Evolutionary conservation across 2,888 invertebrate species (phyloP), one percentile per base, ranked within the genome.

Genomic region (Brassicogethes aeneus): DNA sequence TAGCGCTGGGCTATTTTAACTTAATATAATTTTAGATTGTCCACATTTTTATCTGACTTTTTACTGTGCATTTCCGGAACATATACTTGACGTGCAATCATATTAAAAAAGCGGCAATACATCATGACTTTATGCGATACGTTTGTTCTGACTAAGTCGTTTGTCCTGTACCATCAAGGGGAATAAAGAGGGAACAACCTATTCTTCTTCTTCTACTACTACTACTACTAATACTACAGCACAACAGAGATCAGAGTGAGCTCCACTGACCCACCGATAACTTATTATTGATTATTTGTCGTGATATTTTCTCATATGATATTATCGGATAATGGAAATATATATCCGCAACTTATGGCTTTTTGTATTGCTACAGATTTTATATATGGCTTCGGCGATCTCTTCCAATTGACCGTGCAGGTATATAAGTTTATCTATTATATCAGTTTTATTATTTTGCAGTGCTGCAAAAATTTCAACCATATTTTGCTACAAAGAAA

Each of bases 31-130:
- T n/a, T n/a, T n/a, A n/a, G n/a, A n/a, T n/a, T n/a, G n/a, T n/a
- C n/a, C n/a, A n/a, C n/a, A n/a, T n/a, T n/a, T n/a, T n/a, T n/a
- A n/a, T n/a, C n/a, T n/a, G n/a, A n/a, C n/a, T n/a, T n/a, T n/a
- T n/a, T n/a, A n/a, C n/a, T n/a, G n/a, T n/a, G n/a, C n/a, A n/a
- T n/a, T n/a, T n/a, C n/a, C n/a, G n/a, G 54, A 51, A 53, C 55
- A 52, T 42, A 39, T 44, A 51, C 52, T 47, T 50, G 54, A 53
- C 55, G 48, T 48, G 49, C 45, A 56, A 52, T 58, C 56, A 59
- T 60, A 61, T 57, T 60, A 57, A 56, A 54, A 57, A 57, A 59
- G 54, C 48, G 48, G 45, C 57, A 45, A 60, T 61, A 55, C 59
- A 59, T 61, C 61, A 61, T 61, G 48, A 50, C 50, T 23, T 23